Conservation (phyloP, 2,888 invertebrate genomes). For the Catotricha subobsoleta region DNA sequence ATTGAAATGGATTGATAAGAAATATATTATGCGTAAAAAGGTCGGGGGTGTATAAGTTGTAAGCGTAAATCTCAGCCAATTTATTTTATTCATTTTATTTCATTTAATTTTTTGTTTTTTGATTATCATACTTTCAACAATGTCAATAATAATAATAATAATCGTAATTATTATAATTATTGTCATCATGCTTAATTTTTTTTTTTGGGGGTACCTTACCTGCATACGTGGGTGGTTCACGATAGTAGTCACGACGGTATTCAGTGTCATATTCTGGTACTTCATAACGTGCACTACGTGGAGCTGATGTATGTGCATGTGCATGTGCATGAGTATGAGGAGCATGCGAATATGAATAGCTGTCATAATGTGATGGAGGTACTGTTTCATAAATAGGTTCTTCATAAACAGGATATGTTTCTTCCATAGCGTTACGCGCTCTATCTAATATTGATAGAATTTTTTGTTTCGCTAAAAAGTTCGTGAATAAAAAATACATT, state of each 20-base stretch:
- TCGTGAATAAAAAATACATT: too few relatives aligned
- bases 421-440: conserved; percentile 66
- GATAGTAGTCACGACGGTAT: conserved; percentile 26
- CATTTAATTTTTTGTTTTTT: neutral
- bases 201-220: conserved; percentile 15
- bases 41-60: too few relatives aligned
- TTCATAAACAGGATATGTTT: conserved; percentile 40
- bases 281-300: conserved; percentile 21
- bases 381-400: conserved; percentile 24
- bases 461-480: conserved; percentile 63
- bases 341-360: conserved; percentile 21
- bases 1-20: too few relatives aligned
- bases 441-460: conserved; percentile 70
- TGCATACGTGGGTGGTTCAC: conserved; percentile 26
- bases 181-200: neutral
- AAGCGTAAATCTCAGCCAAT: too few relatives aligned
- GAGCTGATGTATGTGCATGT: conserved; percentile 12
- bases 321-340: too few relatives aligned
- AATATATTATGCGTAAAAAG: too few relatives aligned
- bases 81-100: neutral
- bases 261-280: conserved; percentile 27
- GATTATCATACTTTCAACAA: neutral
- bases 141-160: conserved; percentile 4
- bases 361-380: conserved; percentile 14
- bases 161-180: neutral